A percentile compares a stretch with the other conserved stretches of the same genome.
Conservation (phyloP, 2,113 vertebrate genomes). For the Australoheros scitulus region DNA sequence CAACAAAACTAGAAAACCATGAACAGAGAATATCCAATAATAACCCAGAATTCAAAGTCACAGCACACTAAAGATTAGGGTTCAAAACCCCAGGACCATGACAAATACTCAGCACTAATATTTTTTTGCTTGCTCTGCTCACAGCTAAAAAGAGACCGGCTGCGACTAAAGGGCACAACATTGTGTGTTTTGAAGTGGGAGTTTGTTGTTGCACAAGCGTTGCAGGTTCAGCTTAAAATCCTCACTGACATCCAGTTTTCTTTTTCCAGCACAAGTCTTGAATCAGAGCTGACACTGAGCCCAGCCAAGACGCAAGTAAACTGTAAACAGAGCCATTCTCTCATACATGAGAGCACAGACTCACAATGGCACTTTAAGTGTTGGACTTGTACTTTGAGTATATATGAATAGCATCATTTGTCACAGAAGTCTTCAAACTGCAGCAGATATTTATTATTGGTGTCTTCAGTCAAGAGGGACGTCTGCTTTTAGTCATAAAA, state of each 20-base stretch:
- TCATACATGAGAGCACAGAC: background rate
- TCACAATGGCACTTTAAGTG: background rate
- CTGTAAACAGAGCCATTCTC: background rate
- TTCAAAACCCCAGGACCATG: too few species aligned
- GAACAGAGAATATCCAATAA: background rate
- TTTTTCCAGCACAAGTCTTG: background rate
- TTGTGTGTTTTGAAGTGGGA: conserved; percentile 24
- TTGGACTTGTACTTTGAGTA: background rate
- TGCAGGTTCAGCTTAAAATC: conserved; percentile 8
- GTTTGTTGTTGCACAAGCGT: background rate
- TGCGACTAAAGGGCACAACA: conserved; percentile 20
- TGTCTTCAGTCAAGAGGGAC: background rate
- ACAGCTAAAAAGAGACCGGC: conserved; percentile 8
- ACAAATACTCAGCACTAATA: conserved; percentile 23
- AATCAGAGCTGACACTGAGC: background rate
- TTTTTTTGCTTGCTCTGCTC: conserved; percentile 13
- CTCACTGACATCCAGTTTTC: background rate
- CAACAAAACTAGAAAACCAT: background rate
- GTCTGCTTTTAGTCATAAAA: background rate
- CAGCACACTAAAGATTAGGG: too few species aligned
- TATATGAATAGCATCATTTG: background rate
- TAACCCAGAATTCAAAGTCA: background rate
- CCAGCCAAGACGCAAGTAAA: background rate
- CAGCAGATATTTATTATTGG: background rate
- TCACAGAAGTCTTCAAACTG: background rate